Conservation (phyloP, 2,797 vertebrate genomes). For the Rachycentron canadum region DNA sequence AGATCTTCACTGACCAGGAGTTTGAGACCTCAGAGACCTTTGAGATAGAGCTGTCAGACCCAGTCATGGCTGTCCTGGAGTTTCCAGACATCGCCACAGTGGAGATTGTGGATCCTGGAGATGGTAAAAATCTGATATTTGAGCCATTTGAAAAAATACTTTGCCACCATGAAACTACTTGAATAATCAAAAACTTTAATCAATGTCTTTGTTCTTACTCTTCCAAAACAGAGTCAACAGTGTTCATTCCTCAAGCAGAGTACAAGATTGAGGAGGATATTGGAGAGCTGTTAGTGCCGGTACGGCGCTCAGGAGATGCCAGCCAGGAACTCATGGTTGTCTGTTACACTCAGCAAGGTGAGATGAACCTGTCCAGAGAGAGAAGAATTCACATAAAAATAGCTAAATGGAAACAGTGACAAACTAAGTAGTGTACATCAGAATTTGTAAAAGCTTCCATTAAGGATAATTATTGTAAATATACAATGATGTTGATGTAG, state of each 20-base stretch:
- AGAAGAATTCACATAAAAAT: neutral
- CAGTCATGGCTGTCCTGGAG: slow-evolving; percentile 90
- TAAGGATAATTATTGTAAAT: neutral
- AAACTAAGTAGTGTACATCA: neutral
- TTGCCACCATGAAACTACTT: neutral
- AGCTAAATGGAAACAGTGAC: neutral
- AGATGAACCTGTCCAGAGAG: slow-evolving; percentile 5
- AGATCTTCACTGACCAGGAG: slow-evolving; percentile 89
- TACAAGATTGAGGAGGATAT: slow-evolving; percentile 89
- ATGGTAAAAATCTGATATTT: slow-evolving; percentile 80
- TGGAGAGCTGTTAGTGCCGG: slow-evolving; percentile 89
- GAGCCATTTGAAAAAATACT: neutral
- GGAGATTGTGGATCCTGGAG: slow-evolving; percentile 91
- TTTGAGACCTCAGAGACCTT: slow-evolving; percentile 91
- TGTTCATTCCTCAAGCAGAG: slow-evolving; percentile 90
- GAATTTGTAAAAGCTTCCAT: neutral
- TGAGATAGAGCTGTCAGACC: slow-evolving; percentile 89
- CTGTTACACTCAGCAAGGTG: slow-evolving; percentile 91
- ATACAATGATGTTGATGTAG: neutral
- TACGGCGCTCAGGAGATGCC: slow-evolving; percentile 87
- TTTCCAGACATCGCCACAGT: slow-evolving; percentile 85
- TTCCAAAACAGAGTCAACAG: slow-evolving; percentile 86
- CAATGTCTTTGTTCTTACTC: slow-evolving; percentile 11
- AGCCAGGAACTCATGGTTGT: slow-evolving; percentile 90
- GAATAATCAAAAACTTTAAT: neutral